A percentile compares a stretch with the other conserved stretches of the same genome.
These are phyloP conservation scores for Drosophila bocqueti DNA, from an alignment of 1,140 invertebrate species.

Conservation along the genomic window DNA sequence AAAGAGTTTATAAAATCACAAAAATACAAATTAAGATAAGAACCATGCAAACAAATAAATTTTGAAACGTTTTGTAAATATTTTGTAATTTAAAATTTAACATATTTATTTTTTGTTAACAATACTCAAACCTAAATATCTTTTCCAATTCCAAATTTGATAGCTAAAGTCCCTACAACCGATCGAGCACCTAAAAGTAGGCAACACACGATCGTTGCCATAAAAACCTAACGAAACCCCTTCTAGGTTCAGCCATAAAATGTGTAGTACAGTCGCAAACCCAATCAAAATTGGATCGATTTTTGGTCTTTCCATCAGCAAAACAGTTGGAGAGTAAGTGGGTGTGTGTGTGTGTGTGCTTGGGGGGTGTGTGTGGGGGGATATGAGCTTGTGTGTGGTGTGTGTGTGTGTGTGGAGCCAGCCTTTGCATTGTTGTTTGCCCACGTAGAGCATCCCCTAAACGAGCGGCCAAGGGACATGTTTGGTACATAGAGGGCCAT, in stretches of 20 bases:
- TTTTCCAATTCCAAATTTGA: neutral
- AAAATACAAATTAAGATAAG: too few species aligned
- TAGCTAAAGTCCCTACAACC: neutral
- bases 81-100: neutral
- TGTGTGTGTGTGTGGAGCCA: conserved; percentile 25
- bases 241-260: conserved; percentile 1
- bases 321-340: neutral
- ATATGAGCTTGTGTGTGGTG: neutral
- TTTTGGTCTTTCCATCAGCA: conserved; percentile 19
- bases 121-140: too few species aligned
- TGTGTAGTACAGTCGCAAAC: conserved; percentile 44
- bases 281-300: conserved; percentile 19
- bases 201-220: conserved; percentile 56
- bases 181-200: conserved; percentile 49
- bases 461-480: conserved; percentile 37
- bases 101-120: too few species aligned
- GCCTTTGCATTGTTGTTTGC: conserved; percentile 9
- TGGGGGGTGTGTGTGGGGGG: neutral
- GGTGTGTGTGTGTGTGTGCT: too few species aligned
- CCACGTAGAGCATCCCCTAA: conserved; percentile 44
- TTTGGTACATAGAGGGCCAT: conserved; percentile 24
- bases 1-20: too few species aligned
- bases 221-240: conserved; percentile 11
- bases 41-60: too few species aligned
- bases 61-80: too few species aligned